Base-by-base conservation (phyloP, 2,888 invertebrate species). In the Cataglyphis cursor region DNA sequence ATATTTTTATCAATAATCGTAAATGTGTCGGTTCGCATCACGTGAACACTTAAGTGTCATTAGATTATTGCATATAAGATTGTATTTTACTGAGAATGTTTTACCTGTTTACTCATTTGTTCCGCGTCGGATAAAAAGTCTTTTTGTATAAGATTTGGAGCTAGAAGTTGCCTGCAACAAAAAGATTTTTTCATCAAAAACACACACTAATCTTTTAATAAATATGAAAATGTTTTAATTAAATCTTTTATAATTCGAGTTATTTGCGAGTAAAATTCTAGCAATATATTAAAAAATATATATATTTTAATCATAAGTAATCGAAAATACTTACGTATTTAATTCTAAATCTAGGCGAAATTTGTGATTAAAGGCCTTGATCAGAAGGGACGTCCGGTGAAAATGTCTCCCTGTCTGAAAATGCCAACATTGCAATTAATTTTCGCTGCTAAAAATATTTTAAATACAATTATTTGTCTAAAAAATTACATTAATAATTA, bases 361-460 rank as follows among this genome's bases (percentile, higher is more conserved):
- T 96, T 98, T 98, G 96, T 99, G 98, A 96, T 98, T 98, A 96
- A 99, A 98, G 95, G 98, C 98, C 96, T 98, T 98, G 96, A 99
- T 98, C 96, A 98, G 97, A 95, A 98, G 97, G 95, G 98, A 98
- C 94, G 98, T 99, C 95, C 98, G 97, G 95, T 98, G 98, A 96
- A 97, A 98, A 96, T 99, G 98, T 96, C 98, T 98, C 94, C 98
- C 98, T 93, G 97, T 97, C 98, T 98, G 97, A 89, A 97, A 90
- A 83, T 84, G n/a, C 24, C 44, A 70, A 70, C 31, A 48, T 57
- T 10, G 4, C 12, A 12, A 66, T 76, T 82, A 82, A 76, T n/a
- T 8, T 31, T 51, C 1, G 54, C 10, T 0, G 10, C 15, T 64
- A 62, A 2, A 61, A 24, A 35, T 62, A 48, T 65, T 54, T 65